Percentiles rank a stretch among this genome's conserved stretches.
phyloP scores from a whole-genome alignment of 1,140 invertebrate genomes.

The Trialeurodes vaporariorum region DNA sequence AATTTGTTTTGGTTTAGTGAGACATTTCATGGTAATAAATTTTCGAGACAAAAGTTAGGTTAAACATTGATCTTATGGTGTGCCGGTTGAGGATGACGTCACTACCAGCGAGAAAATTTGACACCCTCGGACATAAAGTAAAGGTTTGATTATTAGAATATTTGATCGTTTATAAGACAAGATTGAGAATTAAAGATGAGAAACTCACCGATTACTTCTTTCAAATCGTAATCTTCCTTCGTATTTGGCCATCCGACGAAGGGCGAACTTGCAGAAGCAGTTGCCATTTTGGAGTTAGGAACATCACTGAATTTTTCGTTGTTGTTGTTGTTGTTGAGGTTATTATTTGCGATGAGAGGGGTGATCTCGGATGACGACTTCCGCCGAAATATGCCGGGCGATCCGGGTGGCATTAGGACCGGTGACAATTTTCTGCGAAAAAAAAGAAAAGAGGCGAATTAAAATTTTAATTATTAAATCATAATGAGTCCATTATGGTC shows the following conservation, averaged over 20 bases:
- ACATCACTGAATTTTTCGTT: constrained; percentile 1
- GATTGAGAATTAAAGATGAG: not conserved
- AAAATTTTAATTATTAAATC: not conserved
- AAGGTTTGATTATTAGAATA: too few relatives aligned
- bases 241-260: constrained; percentile 73
- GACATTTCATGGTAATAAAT: too few relatives aligned
- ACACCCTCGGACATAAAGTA: too few relatives aligned
- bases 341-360: not conserved
- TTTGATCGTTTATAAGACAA: too few relatives aligned
- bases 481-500: not conserved
- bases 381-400: constrained; percentile 50
- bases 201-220: constrained; percentile 80
- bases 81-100: not conserved
- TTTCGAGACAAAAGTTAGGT: not conserved
- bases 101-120: too few relatives aligned
- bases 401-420: constrained; percentile 46
- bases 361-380: constrained; percentile 39
- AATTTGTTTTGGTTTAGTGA: too few relatives aligned
- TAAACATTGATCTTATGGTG: not conserved
- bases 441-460: not conserved
- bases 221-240: constrained; percentile 87
- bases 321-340: not conserved
- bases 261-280: constrained; percentile 43
- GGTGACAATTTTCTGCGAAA: constrained; percentile 45
- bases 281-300: constrained; percentile 47